A percentile compares a stretch with the other conserved stretches of the same genome.
Evolutionary conservation across 2,888 invertebrate genomes (phyloP).

Genomic region (Oscheius sp.): DNA sequence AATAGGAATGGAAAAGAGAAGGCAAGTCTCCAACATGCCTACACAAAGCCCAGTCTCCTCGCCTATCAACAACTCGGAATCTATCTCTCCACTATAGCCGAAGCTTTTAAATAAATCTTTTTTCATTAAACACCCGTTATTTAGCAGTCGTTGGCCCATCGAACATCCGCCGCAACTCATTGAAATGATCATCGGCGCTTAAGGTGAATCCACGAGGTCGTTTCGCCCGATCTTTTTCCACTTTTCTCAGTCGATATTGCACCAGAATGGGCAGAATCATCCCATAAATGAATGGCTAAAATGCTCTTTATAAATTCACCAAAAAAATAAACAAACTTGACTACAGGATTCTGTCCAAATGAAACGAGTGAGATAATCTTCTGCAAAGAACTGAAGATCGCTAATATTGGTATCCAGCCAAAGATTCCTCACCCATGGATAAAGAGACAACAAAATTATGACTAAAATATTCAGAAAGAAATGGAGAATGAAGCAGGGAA

Average conservation of each 20-base stretch:
- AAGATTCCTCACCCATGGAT: not conserved
- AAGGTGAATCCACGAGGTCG: conserved; percentile 1
- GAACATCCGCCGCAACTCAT: not conserved
- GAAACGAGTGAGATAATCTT: not conserved
- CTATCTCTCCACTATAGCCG: not conserved
- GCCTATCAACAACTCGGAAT: conserved; percentile 11
- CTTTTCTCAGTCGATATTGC: not conserved
- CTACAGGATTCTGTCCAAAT: conserved; percentile 4
- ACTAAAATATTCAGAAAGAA: not conserved
- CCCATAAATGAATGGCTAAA: not conserved
- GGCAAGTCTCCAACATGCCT: conserved; percentile 1
- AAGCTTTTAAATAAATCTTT: too few species aligned
- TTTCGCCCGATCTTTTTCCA: not conserved
- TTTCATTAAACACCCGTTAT: too few species aligned
- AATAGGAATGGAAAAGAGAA: conserved; percentile 5
- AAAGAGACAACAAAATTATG: not conserved
- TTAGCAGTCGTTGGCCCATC: too few species aligned
- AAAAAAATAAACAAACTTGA: not conserved
- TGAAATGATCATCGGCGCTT: not conserved
- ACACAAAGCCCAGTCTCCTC: not conserved
- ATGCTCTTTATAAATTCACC: not conserved
- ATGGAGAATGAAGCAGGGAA: conserved; percentile 1
- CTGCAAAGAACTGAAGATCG: not conserved
- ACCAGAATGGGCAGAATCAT: not conserved
- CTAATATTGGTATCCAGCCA: not conserved